Percentiles rank a stretch among this genome's conserved stretches.
These are phyloP conservation scores for Bombus terrestris DNA, from an alignment of 1,140 invertebrate genomes.

Conservation along the genomic window DNA sequence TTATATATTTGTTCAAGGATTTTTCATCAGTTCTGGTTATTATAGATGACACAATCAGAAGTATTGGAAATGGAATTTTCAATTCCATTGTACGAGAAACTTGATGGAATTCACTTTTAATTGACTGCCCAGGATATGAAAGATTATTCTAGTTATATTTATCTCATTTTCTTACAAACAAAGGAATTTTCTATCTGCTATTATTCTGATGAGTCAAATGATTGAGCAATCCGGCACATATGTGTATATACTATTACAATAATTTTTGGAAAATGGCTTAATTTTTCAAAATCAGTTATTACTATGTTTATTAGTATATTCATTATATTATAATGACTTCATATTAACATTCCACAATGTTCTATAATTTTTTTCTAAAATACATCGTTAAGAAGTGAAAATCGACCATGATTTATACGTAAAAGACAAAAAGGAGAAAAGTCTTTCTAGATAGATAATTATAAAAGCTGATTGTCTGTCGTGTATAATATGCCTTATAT, in stretches of 20 bases:
- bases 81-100: not conserved
- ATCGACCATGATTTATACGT: slow-evolving; percentile 2
- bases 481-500: not conserved
- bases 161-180: not conserved
- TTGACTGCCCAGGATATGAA: not conserved
- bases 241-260: not conserved
- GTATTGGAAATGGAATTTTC: not conserved
- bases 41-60: not conserved
- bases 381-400: not conserved
- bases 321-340: too few relatives aligned
- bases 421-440: not conserved
- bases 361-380: not conserved
- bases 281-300: too few relatives aligned
- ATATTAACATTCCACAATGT: too few relatives aligned
- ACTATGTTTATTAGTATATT: too few relatives aligned
- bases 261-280: not conserved
- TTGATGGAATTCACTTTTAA: not conserved
- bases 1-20: not conserved
- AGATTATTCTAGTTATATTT: not conserved
- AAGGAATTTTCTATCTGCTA: not conserved
- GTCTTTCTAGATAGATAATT: slow-evolving; percentile 13
- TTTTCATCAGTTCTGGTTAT: not conserved
- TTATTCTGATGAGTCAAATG: not conserved
- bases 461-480: not conserved
- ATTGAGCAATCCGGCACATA: not conserved